Conservation (phyloP, 2,113 vertebrate species). For the Cephalopterus ornatus region DNA sequence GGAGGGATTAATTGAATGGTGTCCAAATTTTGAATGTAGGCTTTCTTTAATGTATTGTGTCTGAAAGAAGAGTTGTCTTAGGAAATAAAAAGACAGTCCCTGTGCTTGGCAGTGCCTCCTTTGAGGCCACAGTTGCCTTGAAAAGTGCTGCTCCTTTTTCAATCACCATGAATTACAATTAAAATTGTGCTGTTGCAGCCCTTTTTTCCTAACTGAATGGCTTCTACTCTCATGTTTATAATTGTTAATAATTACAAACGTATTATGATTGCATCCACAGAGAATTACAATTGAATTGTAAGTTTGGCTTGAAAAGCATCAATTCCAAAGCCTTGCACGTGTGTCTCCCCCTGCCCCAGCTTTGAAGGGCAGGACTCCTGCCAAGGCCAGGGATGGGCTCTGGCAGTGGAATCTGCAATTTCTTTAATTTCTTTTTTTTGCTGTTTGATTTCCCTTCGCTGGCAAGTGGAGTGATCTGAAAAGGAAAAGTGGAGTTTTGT, state of each 20-base stretch:
- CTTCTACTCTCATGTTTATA: background rate
- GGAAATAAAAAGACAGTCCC: background rate
- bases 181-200: background rate
- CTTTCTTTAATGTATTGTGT: background rate
- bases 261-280: background rate
- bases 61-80: background rate
- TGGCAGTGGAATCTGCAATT: background rate
- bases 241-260: constrained; percentile 23
- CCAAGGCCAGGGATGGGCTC: background rate
- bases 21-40: background rate
- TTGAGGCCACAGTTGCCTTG: background rate
- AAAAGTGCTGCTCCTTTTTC: background rate
- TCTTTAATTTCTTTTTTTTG: background rate
- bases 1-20: background rate
- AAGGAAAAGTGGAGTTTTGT: background rate
- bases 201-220: background rate
- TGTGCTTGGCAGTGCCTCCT: background rate
- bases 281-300: background rate
- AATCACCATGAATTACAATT: background rate
- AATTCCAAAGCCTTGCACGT: background rate
- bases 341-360: background rate
- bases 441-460: background rate
- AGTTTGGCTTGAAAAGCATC: background rate
- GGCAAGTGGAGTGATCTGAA: background rate
- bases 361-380: background rate